Evolutionary conservation across 2,113 vertebrate species (phyloP), one percentile per base, ranked within the genome.

Genomic region (Benthochromis sp.): DNA sequence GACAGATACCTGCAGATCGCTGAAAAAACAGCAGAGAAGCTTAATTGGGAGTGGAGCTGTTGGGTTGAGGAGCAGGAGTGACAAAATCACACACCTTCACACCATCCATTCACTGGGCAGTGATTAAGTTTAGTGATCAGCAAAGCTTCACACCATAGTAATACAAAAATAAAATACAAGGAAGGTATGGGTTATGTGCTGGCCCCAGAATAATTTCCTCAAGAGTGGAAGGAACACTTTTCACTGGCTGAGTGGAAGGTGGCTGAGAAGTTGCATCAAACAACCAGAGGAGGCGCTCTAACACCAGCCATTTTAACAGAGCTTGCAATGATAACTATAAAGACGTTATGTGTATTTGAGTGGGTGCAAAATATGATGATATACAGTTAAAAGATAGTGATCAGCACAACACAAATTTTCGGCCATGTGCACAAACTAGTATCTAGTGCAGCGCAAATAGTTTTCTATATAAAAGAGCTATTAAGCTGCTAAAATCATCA

Each of bases 371-470:
- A 55, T 55, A 2, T 55, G 53, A 55, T 55, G 11, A 24, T 55
- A 55, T 55, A 55, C 53, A 55, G 21, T 12, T 55, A 24, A 0
- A 13, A 55, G 10, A 24, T 10, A 55, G 53, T 55, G 53, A 55
- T 55, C 21, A 7, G 21, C 53, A 55, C 21, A 55, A 7, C 21
- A 55, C 53, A 55, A 55, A 24, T 13, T 55, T 55, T 55, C 11
- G 1, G 1, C 21, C 53, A 55, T 55, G 21, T 24, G 53, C 6
- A 24, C 0, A 24, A 24, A 13, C 53, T 55, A 55, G 53, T 55
- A 55, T 1, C 53, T 57, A 27, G 24, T 55, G 0, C 7, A 55
- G 21, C 4, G 0, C 54, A 27, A 24, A 55, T 8, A 8, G 12
- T 7, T 54, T 54, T 6, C n/a, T 54, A 2, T 7, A 54, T 0